Base-by-base conservation (phyloP, 1,140 invertebrate genomes). In the Aphidius ervi region DNA sequence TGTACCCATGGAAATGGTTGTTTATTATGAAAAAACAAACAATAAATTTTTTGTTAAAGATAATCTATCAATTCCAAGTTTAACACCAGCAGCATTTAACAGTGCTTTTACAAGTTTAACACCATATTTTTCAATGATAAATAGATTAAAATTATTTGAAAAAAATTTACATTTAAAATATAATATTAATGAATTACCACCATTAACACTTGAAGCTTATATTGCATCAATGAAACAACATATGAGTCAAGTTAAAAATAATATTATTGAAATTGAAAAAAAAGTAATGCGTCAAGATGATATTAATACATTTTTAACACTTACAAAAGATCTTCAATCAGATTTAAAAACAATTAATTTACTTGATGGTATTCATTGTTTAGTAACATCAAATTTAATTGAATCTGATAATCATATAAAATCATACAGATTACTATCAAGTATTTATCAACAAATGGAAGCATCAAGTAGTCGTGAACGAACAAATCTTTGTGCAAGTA, bases 291-390 rank as follows among this genome's bases (percentile, higher is more conserved):
- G 70, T 16, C 76, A 78, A 76, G 75, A 74, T 56, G 60, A 65
- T 46, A 70, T 62, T 37, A 64, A 70, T 41, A 84, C 82, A 8
- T 67, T 84, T 42, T 49, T 83, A 5, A 74, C 73, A 39, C 62
- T 84, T 20, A 72, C 72, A 3, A 59, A 67, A 45, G 68, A 74
- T 16, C 63, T 84, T 7, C 70, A 67, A 54, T 65, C 63, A 9
- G 66, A 77, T 49, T 75, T 83, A 23, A 64, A 76, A 42, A 73
- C 61, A 57, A 40, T 83, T 9, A 70, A 69, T 59, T 70, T 79
- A n/a, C 65, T 83, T 9, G 71, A 79, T 62, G 69, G 75, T 52
- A 69, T 83, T 59, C 82, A 84, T 66, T 63, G 76, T 58, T 67
- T 68, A 41, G 66, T 81, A 7, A 63, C 74, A 65, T 58, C n/a